phyloP scores from a whole-genome alignment of 2,888 invertebrate genomes.

The Aleiodes testaceus region DNA sequence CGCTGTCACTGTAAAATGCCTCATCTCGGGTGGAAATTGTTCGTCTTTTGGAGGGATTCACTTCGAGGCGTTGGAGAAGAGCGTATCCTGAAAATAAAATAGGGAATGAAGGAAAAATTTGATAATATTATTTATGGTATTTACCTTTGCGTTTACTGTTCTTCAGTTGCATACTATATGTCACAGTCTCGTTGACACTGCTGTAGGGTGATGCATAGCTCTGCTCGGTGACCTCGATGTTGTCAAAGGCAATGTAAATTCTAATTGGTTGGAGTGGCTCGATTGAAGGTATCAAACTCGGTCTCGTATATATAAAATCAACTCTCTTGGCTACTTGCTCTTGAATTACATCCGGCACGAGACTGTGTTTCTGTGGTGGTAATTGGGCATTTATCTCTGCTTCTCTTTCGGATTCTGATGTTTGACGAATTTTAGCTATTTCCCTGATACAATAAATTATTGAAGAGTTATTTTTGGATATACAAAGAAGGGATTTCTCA shows the following conservation, averaged over 20 bases:
- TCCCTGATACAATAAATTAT: constrained; percentile 74
- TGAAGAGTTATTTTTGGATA: not conserved
- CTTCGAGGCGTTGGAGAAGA: constrained; percentile 75
- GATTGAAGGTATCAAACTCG: constrained; percentile 60
- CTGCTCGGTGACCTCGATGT: constrained; percentile 81
- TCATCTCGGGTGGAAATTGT: constrained; percentile 53
- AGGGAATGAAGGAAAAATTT: no score
- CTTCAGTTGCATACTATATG: constrained; percentile 77
- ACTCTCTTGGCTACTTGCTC: constrained; percentile 80
- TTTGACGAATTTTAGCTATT: constrained; percentile 74
- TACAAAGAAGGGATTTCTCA: not conserved
- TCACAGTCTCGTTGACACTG: constrained; percentile 77
- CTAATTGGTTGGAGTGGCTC: constrained; percentile 79
- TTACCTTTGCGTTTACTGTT: constrained; percentile 63
- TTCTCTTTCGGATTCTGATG: constrained; percentile 74
- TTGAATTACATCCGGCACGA: constrained; percentile 82
- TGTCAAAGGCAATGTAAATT: constrained; percentile 82
- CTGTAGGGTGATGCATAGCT: constrained; percentile 78
- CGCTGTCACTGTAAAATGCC: constrained; percentile 56
- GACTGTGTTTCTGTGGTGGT: constrained; percentile 78
- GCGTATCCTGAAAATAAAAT: constrained; percentile 76
- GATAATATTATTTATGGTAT: no score
- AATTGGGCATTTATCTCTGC: constrained; percentile 75
- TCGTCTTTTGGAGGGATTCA: constrained; percentile 55
- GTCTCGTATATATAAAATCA: constrained; percentile 71